phyloP scores from a whole-genome alignment of 2,797 vertebrate species.

The Centropyge bicolor region DNA sequence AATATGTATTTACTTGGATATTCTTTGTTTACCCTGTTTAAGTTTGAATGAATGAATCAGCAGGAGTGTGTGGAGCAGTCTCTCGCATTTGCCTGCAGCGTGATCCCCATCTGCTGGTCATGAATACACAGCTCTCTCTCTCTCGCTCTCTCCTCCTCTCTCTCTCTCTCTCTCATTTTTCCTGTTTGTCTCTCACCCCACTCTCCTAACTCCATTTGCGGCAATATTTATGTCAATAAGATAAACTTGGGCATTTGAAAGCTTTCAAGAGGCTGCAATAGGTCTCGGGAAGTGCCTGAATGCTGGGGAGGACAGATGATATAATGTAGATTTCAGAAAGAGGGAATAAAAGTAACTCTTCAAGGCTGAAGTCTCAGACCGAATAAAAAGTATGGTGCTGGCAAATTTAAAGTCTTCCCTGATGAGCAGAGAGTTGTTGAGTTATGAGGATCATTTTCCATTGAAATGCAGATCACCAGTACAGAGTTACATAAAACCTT shows the following conservation, averaged over 20 bases:
- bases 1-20: conserved; percentile 8
- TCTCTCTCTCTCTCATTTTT: neutral
- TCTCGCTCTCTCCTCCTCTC: too few species aligned
- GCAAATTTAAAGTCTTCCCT: conserved; percentile 26
- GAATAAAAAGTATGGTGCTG: neutral
- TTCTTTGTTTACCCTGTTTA: conserved; percentile 20
- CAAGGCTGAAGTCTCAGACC: conserved; percentile 21
- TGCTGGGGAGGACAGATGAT: conserved; percentile 1
- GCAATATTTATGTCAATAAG: conserved; percentile 33
- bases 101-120: conserved; percentile 22
- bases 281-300: conserved; percentile 13
- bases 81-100: conserved; percentile 13
- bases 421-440: conserved; percentile 38
- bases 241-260: conserved; percentile 19
- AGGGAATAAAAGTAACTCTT: conserved; percentile 43
- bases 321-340: conserved; percentile 10
- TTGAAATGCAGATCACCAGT: conserved; percentile 48
- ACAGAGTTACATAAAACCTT: conserved; percentile 25
- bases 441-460: conserved; percentile 35
- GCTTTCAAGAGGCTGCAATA: conserved; percentile 12
- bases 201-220: conserved; percentile 1
- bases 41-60: conserved; percentile 27
- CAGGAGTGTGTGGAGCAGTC: neutral
- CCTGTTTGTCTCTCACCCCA: neutral
- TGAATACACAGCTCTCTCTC: conserved; percentile 9